phyloP scores from a whole-genome alignment of 2,113 vertebrate species.

The Podarcis cretensis region DNA sequence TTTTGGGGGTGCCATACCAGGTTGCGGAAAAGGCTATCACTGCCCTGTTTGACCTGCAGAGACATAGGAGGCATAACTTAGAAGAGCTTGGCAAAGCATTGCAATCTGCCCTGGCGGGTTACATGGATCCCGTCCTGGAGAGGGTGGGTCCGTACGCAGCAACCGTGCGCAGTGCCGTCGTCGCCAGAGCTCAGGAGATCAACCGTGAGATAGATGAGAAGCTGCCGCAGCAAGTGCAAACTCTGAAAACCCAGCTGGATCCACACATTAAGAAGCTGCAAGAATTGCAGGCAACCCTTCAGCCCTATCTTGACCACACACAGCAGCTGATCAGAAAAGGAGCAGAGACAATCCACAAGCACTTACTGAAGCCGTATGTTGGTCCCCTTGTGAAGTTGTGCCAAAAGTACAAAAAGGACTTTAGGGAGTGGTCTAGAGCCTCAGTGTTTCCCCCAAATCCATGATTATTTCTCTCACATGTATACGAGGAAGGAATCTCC shows the following conservation, averaged over 20 bases:
- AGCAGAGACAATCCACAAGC: not conserved
- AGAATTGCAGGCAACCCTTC: not conserved
- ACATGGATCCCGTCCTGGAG: not conserved
- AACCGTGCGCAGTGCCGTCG: accelerated
- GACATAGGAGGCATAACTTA: accelerated
- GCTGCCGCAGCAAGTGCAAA: not conserved
- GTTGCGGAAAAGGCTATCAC: accelerated
- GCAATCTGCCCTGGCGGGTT: not conserved
- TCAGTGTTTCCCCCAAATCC: not conserved
- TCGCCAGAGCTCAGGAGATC: accelerated
- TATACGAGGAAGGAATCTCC: not conserved
- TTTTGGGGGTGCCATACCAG: accelerated
- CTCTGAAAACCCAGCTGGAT: not conserved
- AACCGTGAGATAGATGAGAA: not conserved
- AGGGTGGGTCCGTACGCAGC: accelerated
- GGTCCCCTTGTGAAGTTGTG: not conserved
- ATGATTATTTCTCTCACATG: not conserved
- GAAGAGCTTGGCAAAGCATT: not conserved
- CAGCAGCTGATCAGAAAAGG: not conserved
- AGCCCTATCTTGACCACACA: not conserved
- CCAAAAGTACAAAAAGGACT: not conserved
- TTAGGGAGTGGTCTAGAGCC: not conserved
- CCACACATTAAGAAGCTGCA: not conserved
- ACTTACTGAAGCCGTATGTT: not conserved
- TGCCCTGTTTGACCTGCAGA: too few species aligned